Conservation (phyloP, 2,888 invertebrate genomes). For the Chrysina gloriosa region DNA sequence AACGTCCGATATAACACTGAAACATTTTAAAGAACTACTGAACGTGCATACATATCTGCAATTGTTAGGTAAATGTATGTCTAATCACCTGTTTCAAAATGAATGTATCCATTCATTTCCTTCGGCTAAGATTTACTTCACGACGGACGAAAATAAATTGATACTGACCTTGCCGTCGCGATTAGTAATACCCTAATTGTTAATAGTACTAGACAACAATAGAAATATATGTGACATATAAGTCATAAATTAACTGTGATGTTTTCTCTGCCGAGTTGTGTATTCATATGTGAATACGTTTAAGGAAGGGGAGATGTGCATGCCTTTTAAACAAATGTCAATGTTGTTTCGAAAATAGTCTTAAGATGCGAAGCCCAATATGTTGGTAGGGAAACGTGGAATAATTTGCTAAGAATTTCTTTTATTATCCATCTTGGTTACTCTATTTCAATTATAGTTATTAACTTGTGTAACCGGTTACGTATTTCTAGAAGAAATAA, state of each 20-base stretch:
- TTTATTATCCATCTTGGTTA: too few relatives aligned
- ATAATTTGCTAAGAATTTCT: too few relatives aligned
- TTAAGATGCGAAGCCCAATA: neutral
- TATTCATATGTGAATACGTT: slow-evolving; percentile 2
- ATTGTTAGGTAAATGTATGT: too few relatives aligned
- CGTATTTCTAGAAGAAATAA: too few relatives aligned
- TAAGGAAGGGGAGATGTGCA: neutral
- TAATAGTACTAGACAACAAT: slow-evolving; percentile 31
- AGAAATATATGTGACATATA: slow-evolving; percentile 19
- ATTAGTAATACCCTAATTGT: slow-evolving; percentile 33
- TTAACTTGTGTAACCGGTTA: too few relatives aligned
- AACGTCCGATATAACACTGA: too few relatives aligned
- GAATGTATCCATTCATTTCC: neutral
- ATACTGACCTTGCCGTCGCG: slow-evolving; percentile 15
- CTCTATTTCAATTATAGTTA: too few relatives aligned
- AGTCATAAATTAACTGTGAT: slow-evolving; percentile 24
- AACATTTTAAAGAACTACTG: too few relatives aligned
- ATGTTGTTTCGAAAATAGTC: slow-evolving; percentile 8
- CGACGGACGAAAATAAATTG: neutral
- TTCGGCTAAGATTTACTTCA: neutral
- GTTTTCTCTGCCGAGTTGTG: slow-evolving; percentile 3
- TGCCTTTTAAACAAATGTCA: slow-evolving; percentile 19
- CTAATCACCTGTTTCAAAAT: neutral
- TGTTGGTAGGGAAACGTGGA: neutral
- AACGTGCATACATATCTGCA: too few relatives aligned